Percentiles rank a stretch among this genome's conserved stretches.
Conservation (phyloP, 2,888 invertebrate genomes). For the Chrysolina americana region DNA sequence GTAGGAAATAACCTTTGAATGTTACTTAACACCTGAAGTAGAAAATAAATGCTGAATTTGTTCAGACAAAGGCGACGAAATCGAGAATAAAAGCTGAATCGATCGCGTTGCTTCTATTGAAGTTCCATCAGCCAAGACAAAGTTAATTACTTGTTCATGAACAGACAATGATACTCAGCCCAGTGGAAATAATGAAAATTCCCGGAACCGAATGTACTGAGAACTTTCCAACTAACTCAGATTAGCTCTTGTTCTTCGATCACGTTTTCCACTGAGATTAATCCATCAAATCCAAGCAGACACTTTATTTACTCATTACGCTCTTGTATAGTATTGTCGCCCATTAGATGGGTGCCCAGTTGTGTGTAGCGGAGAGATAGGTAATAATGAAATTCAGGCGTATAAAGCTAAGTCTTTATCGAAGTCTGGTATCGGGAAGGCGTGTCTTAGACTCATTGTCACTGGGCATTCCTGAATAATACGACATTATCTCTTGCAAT, state of each 20-base stretch:
- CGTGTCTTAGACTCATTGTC: slow-evolving; percentile 68
- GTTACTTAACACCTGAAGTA: no score
- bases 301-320: slow-evolving; percentile 12
- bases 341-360: slow-evolving; percentile 50
- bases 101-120: background rate
- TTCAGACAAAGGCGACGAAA: no score
- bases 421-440: slow-evolving; percentile 66
- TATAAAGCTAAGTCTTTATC: slow-evolving; percentile 67
- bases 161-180: background rate
- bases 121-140: background rate
- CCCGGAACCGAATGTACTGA: background rate
- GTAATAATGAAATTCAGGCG: slow-evolving; percentile 67
- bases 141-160: background rate
- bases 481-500: slow-evolving; percentile 63
- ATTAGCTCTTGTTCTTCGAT: background rate
- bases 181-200: background rate
- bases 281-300: slow-evolving; percentile 7
- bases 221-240: background rate
- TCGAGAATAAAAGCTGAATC: no score
- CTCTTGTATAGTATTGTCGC: slow-evolving; percentile 25
- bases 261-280: background rate
- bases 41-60: no score
- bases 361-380: slow-evolving; percentile 54
- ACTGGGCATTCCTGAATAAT: slow-evolving; percentile 68
- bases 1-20: no score